Conservation (phyloP, 53 echinoderm and acorn worm species). For the Crossaster papposus region DNA sequence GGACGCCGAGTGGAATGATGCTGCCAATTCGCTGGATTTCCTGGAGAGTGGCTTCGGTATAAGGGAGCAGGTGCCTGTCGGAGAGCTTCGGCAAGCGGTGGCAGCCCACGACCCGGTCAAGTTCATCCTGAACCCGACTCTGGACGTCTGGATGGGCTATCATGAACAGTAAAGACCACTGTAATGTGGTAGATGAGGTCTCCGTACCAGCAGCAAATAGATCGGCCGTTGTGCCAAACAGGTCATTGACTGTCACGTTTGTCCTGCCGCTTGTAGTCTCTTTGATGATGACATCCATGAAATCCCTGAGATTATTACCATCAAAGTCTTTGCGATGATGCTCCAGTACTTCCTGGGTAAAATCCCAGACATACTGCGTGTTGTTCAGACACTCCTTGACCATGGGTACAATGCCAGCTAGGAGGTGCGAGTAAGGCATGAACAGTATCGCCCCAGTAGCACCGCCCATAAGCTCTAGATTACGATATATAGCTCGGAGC, state of each 20-base stretch:
- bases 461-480: conserved; percentile 43
- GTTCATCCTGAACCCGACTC: conserved; percentile 27
- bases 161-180: conserved; percentile 53
- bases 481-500: conserved; percentile 7
- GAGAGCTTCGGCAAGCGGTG: conserved; percentile 27
- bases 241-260: conserved; percentile 20
- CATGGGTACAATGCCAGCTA: conserved; percentile 3
- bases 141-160: conserved; percentile 50
- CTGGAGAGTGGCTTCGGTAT: conserved; percentile 37
- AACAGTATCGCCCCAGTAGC: conserved; percentile 39
- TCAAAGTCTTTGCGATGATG: conserved; percentile 18
- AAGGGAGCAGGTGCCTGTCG: conserved; percentile 39
- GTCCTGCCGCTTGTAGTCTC: not conserved
- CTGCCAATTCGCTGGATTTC: conserved; percentile 53
- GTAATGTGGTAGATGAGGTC: conserved; percentile 49
- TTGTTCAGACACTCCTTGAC: conserved; percentile 36
- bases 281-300: conserved; percentile 36
- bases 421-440: conserved; percentile 32
- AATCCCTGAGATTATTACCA: conserved; percentile 3
- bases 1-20: conserved; percentile 61
- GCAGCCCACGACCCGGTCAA: conserved; percentile 52
- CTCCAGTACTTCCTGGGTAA: conserved; percentile 11
- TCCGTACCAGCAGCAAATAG: conserved; percentile 57
- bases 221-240: conserved; percentile 43
- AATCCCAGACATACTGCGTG: conserved; percentile 18